Evolutionary conservation across 2,113 vertebrate species (phyloP).

Genomic region (Ceyx margarethae): DNA sequence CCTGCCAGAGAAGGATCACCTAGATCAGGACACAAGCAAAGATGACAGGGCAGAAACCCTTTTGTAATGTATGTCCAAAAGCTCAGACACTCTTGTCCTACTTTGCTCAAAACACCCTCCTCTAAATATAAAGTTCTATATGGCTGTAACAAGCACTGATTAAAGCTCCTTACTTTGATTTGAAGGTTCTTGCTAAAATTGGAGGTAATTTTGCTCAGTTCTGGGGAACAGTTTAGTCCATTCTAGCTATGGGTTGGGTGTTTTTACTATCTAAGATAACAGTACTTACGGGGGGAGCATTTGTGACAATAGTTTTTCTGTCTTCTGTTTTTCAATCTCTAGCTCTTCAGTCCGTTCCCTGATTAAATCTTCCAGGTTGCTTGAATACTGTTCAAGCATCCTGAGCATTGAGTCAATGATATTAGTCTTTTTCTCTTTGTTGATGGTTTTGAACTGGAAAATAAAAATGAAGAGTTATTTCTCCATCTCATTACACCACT

Average conservation of each 20-base stretch:
- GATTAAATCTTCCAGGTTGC: conserved; percentile 92
- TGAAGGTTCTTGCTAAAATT: neutral
- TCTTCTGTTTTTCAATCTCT: conserved; percentile 94
- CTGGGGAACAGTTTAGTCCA: neutral
- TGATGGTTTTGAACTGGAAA: conserved; percentile 90
- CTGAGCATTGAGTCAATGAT: conserved; percentile 94
- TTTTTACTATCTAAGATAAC: neutral
- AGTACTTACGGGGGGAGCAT: conserved; percentile 91
- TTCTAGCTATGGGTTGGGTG: neutral
- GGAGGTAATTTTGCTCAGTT: neutral
- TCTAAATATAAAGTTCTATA: neutral
- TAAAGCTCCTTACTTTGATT: neutral
- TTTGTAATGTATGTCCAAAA: neutral
- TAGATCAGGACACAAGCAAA: neutral
- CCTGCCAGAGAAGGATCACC: no score
- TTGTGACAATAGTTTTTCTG: conserved; percentile 89
- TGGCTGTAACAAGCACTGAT: neutral
- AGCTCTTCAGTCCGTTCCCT: conserved; percentile 88
- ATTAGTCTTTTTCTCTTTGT: conserved; percentile 93
- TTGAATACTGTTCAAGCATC: conserved; percentile 95
- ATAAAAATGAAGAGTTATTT: conserved; percentile 13
- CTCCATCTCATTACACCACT: neutral
- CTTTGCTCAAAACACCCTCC: neutral
- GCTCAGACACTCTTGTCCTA: neutral
- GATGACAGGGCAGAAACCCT: neutral